Evolutionary conservation across 92 coral and sea anemone species (phyloP), one percentile per base, ranked within the genome.

Genomic region (Phenganax subtilis): DNA sequence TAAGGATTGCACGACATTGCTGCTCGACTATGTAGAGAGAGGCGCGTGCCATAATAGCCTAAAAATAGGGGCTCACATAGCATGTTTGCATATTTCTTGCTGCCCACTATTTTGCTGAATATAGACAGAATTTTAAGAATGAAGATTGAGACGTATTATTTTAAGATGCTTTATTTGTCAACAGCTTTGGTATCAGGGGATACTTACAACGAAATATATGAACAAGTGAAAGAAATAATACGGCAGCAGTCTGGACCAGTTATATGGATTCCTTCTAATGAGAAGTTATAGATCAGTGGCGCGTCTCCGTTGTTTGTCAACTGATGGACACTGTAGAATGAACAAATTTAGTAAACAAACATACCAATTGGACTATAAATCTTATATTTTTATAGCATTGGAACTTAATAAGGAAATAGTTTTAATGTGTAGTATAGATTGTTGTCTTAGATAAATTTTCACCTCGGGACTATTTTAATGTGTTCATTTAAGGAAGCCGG

Each of bases 161-260:
- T 14, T 58, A 57, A 28, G 47, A 61, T 51, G 8, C 25, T 64
- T 31, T 51, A 31, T 66, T 78, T n/a, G 80, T 71, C 75, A 53
- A 14, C 80, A 94, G 98, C 98, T 69, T 80, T 94, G 63, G 91
- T 92, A 55, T 93, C 93, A 87, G 98, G 98, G 6, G 98, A 92
- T 81, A 92, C 98, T 8, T 94, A 92, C 65, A 92, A 94, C 58
- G 97, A 94, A 84, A 88, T 94, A 73, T 92, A 94, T 84, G 78
- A 87, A 51, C 87, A 85, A 85, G 83, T 75, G 54, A 94, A 94
- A 86, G 98, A 94, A 9, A 91, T 94, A 10, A 94, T 94, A 54
- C 97, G 98, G 56, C 97, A 94, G 81, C 98, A 94, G 84, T 92
- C 97, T 14, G 98, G 98, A 11, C 98, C 98, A 2, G 98, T 94